Conservation (phyloP, 2,797 vertebrate genomes). For the Catharus ustulatus region DNA sequence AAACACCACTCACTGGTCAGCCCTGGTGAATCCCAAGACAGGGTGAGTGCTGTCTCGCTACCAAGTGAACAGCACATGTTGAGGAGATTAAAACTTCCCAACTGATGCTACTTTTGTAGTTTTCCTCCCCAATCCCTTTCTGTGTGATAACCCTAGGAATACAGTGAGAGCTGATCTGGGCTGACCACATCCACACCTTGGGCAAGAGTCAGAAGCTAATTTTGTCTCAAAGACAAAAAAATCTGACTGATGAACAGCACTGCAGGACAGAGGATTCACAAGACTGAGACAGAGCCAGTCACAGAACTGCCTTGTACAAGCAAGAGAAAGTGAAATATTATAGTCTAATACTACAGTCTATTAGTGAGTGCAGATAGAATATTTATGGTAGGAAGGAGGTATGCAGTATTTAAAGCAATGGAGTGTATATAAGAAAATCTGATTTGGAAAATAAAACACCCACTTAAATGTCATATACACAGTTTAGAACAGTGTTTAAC, state of each 20-base stretch:
- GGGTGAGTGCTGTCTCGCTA: rapidly evolving
- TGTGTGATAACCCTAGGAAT: neutral
- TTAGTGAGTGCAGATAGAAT: neutral
- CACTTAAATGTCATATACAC: neutral
- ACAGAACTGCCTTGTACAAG: neutral
- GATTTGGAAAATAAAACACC: neutral
- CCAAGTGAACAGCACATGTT: neutral
- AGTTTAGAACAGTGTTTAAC: neutral
- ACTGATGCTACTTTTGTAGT: neutral
- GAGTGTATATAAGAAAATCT: neutral
- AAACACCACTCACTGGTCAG: rapidly evolving
- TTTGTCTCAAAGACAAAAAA: neutral
- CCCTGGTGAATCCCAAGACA: neutral
- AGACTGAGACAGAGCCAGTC: neutral
- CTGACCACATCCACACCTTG: neutral
- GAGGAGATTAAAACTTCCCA: neutral
- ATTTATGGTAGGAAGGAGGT: neutral
- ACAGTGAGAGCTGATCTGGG: neutral
- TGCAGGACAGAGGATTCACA: neutral
- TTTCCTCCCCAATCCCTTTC: neutral
- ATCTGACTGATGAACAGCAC: neutral
- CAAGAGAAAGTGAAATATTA: neutral
- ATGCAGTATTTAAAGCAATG: neutral
- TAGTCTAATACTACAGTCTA: neutral
- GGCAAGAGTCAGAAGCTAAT: neutral